These are phyloP conservation scores for Andrena flavipes DNA, from an alignment of 2,888 invertebrate species.

Conservation along the genomic window DNA sequence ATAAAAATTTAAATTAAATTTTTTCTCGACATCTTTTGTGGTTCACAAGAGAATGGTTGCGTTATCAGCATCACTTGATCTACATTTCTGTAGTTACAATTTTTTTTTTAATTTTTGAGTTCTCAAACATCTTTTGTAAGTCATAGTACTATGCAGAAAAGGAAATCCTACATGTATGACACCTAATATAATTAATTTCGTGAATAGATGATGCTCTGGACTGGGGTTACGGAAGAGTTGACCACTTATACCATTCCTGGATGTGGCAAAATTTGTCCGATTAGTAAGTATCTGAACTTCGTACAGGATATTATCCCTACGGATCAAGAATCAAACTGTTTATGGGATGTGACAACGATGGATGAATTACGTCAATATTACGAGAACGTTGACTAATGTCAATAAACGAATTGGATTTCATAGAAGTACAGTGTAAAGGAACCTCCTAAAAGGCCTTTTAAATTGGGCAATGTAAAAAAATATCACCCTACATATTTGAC, in stretches of 20 bases:
- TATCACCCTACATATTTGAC: too few species aligned
- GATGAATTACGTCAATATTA: slow-evolving; percentile 23
- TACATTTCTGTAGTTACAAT: too few species aligned
- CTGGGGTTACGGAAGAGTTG: slow-evolving; percentile 37
- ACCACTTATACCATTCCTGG: slow-evolving; percentile 11
- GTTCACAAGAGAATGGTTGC: background rate
- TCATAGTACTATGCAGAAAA: background rate
- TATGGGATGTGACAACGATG: slow-evolving; percentile 37
- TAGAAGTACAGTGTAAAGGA: too few species aligned
- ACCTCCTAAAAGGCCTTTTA: too few species aligned
- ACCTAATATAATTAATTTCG: background rate
- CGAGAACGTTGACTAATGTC: too few species aligned
- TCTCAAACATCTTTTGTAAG: background rate
- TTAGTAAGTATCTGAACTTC: slow-evolving; percentile 37
- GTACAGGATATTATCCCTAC: slow-evolving; percentile 47
- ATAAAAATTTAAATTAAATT: too few species aligned
- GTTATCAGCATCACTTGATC: background rate
- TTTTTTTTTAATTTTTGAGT: too few species aligned
- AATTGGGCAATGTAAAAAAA: too few species aligned
- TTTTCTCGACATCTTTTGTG: too few species aligned
- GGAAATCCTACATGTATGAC: background rate
- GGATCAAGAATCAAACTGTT: slow-evolving; percentile 35
- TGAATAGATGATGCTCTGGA: slow-evolving; percentile 51
- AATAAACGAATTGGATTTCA: too few species aligned
- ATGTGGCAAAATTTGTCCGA: slow-evolving; percentile 45